A percentile compares a stretch with the other conserved stretches of the same genome.
These are phyloP conservation scores for Eurois occulta DNA, from an alignment of 2,888 invertebrate species.

Conservation along the genomic window DNA sequence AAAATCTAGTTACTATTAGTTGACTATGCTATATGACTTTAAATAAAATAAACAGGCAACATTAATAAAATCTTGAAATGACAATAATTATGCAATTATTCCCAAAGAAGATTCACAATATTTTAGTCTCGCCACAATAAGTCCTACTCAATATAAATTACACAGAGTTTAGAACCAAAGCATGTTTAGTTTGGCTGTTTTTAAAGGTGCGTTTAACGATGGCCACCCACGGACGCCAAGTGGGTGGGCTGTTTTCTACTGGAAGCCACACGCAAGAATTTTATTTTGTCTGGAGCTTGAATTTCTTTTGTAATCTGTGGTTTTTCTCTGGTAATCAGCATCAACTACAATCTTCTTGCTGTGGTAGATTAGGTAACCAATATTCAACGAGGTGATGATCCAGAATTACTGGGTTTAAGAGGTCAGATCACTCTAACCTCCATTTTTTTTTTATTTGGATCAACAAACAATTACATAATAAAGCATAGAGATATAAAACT, in stretches of 20 bases:
- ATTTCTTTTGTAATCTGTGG: not conserved
- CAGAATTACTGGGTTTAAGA: not conserved
- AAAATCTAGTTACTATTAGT: not conserved
- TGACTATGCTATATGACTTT: not conserved
- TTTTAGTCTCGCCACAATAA: not conserved
- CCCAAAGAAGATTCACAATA: not conserved
- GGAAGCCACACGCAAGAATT: slow-evolving; percentile 12
- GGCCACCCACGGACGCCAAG: slow-evolving; percentile 27
- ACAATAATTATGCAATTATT: not conserved
- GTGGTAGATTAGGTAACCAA: not conserved
- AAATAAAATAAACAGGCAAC: not conserved
- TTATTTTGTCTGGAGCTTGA: slow-evolving; percentile 2
- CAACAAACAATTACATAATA: too few relatives aligned
- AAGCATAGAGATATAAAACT: too few relatives aligned
- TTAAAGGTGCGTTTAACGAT: slow-evolving; percentile 30
- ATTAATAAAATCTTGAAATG: not conserved
- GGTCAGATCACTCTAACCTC: not conserved
- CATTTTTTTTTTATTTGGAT: too few relatives aligned
- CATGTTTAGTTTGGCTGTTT: slow-evolving; percentile 18
- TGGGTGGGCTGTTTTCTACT: slow-evolving; percentile 28
- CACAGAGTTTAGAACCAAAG: not conserved
- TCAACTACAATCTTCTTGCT: not conserved
- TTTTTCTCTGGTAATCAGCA: not conserved
- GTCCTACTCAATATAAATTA: slow-evolving; percentile 2
- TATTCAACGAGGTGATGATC: not conserved